Evolutionary conservation across 2,888 invertebrate species (phyloP).

Genomic region (Hofmannophila pseudospretella): DNA sequence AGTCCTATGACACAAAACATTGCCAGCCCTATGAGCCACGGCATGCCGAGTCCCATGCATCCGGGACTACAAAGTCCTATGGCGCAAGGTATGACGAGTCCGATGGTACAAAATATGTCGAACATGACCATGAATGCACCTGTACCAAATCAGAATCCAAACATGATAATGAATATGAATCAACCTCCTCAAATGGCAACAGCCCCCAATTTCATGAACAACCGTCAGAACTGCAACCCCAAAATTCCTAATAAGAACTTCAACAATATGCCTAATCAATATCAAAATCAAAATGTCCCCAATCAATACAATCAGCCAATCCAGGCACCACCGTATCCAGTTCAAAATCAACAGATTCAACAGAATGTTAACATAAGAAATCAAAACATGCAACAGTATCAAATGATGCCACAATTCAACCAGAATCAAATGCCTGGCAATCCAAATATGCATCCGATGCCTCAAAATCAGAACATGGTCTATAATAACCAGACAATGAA

Average conservation of each 20-base stretch:
- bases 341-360: constrained; percentile 50
- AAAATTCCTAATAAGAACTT: constrained; percentile 52
- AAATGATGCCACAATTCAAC: constrained; percentile 58
- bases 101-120: constrained; percentile 64
- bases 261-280: constrained; percentile 53
- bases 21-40: constrained; percentile 62
- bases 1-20: constrained; percentile 52
- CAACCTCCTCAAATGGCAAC: constrained; percentile 21
- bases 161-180: constrained; percentile 37
- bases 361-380: constrained; percentile 47
- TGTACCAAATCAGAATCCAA: constrained; percentile 19
- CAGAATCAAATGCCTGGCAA: constrained; percentile 28
- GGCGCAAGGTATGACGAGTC: constrained; percentile 59
- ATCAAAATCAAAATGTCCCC: constrained; percentile 44
- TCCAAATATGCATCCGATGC: constrained; percentile 33
- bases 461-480: constrained; percentile 44
- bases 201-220: constrained; percentile 42
- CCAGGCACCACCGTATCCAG: constrained; percentile 49
- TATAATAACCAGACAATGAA: constrained; percentile 56
- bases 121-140: constrained; percentile 59
- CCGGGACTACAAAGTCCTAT: constrained; percentile 64
- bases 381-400: constrained; percentile 61
- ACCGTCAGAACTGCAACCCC: constrained; percentile 46
- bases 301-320: constrained; percentile 32
- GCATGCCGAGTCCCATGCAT: constrained; percentile 67